Evolutionary conservation across 1,140 invertebrate genomes (phyloP), one percentile per base, ranked within the genome.

Genomic region (Drosophila chauvacae): DNA sequence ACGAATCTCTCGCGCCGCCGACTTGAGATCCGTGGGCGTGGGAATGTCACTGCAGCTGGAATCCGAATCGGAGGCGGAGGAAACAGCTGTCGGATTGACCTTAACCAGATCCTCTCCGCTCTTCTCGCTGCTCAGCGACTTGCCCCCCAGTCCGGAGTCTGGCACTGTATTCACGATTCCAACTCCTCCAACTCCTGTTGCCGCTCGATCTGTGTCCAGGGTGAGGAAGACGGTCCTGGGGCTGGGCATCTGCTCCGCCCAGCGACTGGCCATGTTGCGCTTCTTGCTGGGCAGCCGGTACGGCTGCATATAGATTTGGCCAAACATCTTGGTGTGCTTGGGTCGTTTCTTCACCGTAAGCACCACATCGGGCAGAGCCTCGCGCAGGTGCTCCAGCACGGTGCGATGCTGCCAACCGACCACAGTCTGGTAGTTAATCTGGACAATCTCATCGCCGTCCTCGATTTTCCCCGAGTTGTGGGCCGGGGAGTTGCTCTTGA

Each of bases 391-490:
- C 65, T 95, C 93, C 48, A 97, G 94, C n/a, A 98, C 95, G 80
- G 96, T 96, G 85, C 96, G 96, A 41, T 95, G 93, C 78, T 97
- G 96, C 97, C 97, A 98, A 2, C 97, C 97, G 74, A 97, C 96
- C 18, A 98, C 96, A n/a, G 97, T 98, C 92, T 98, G 97, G 92
- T 97, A 97, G 93, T 98, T 97, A 13, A 98, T 96, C 94, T 97
- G 97, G 23, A 98, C 96, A 68, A 99, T 97, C 94, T 98, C 97
- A 93, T 98, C 97, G 3, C 97, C 97, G 84, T 97, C 96, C 93
- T 97, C 97, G 88, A 98, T 97, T 93, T 97, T 97, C 2, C 96
- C 96, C 91, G 96, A 97, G 37, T 96, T 95, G 93, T 98, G 96
- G 39, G 96, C 97, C 55, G 96, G 96, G 44, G 96, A 96, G 66